Percentiles rank a stretch among this genome's conserved stretches.
phyloP scores from a whole-genome alignment of 1,140 invertebrate species.

The Wiebesia pumilae region DNA sequence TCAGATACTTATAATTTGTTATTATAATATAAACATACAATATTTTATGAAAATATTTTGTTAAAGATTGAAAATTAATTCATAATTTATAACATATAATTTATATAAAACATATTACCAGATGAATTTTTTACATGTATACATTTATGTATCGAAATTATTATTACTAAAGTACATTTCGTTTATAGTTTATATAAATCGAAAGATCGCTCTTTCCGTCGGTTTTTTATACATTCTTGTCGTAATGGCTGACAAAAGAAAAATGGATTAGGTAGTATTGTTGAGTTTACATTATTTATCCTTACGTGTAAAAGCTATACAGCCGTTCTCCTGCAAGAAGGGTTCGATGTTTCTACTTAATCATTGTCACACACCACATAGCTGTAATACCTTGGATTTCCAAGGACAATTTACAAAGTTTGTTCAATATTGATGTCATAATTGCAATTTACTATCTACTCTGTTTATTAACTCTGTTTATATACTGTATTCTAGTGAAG shows the following conservation, averaged over 20 bases:
- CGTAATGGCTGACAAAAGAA: not conserved
- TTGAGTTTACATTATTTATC: not conserved
- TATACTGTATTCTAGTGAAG: not conserved
- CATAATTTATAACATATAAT: no score
- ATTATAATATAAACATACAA: no score
- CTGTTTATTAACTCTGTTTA: not conserved
- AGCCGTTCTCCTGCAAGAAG: not conserved
- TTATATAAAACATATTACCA: no score
- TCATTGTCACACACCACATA: not conserved
- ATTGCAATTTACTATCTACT: not conserved
- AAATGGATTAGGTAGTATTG: not conserved
- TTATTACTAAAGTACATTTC: not conserved
- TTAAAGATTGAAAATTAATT: no score
- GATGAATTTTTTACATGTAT: no score
- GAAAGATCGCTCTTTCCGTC: not conserved
- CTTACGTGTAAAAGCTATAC: not conserved
- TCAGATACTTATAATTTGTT: no score
- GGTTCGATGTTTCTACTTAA: conserved; percentile 18
- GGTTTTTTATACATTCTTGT: not conserved
- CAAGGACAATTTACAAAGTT: not conserved
- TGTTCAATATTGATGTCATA: not conserved
- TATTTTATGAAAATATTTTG: no score
- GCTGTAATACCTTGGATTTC: not conserved
- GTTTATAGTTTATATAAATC: not conserved
- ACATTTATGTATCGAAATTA: not conserved